Percentiles rank a stretch among this genome's conserved stretches.
Evolutionary conservation across 2,797 vertebrate genomes (phyloP).

Genomic region (Tadarida brasiliensis): DNA sequence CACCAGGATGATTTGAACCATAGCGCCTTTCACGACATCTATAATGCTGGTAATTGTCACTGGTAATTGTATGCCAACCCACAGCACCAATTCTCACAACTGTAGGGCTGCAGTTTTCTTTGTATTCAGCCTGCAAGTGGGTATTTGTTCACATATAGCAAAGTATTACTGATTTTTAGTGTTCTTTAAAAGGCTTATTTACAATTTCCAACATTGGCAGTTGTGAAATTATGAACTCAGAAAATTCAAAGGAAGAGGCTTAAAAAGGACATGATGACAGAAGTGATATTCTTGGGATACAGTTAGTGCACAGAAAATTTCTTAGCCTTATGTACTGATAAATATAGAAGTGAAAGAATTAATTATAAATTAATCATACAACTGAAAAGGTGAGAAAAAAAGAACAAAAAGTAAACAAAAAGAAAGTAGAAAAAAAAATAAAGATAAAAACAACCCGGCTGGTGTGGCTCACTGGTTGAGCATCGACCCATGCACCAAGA

Average conservation of each 20-base stretch:
- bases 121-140: neutral
- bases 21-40: neutral
- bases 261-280: neutral
- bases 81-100: neutral
- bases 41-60: neutral
- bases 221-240: conserved; percentile 29
- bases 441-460: neutral
- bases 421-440: neutral
- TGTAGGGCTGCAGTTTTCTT: neutral
- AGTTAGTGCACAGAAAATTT: neutral
- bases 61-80: neutral
- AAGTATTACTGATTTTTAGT: neutral
- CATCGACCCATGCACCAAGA: no score
- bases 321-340: neutral
- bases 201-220: neutral
- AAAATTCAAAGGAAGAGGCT: neutral
- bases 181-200: neutral
- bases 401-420: neutral
- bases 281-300: neutral
- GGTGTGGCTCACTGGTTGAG: no score
- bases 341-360: conserved; percentile 17
- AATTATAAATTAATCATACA: neutral
- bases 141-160: neutral
- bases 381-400: neutral
- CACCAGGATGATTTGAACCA: neutral